phyloP scores from a whole-genome alignment of 2,888 invertebrate genomes.

The Dryadula phaetusa region DNA sequence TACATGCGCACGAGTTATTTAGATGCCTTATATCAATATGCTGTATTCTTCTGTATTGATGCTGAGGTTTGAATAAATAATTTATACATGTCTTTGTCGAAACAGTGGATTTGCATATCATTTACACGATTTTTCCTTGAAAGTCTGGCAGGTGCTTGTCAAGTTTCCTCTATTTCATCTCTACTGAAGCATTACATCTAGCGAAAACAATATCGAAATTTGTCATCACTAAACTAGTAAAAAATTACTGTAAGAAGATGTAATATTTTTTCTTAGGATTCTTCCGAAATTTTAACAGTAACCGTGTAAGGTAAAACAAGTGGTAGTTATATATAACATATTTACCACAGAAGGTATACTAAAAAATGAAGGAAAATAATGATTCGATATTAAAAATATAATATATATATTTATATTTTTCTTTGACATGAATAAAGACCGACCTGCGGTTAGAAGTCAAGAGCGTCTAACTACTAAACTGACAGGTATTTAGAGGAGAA shows the following conservation, averaged over 20 bases:
- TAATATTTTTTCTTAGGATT: neutral
- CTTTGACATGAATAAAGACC: neutral
- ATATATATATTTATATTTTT: neutral
- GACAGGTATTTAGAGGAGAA: neutral
- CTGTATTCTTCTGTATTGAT: slow-evolving; percentile 1
- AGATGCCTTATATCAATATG: slow-evolving; percentile 8
- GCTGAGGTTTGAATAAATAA: neutral
- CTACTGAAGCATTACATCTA: neutral
- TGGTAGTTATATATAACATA: neutral
- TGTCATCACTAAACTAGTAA: neutral
- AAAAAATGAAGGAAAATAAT: neutral
- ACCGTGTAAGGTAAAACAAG: neutral
- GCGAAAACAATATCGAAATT: neutral
- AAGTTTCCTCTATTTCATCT: neutral
- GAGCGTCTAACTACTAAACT: neutral
- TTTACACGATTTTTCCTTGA: neutral
- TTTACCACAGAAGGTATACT: neutral
- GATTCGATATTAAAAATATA: neutral
- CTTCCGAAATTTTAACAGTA: neutral
- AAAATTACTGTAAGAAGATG: neutral
- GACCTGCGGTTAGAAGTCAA: neutral
- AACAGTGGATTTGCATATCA: neutral
- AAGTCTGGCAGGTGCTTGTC: no score
- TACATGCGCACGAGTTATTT: slow-evolving; percentile 22
- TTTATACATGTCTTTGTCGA: neutral